Evolutionary conservation across 92 coral and sea anemone genomes (phyloP).

Genomic region (Chrysogorgia sp.): DNA sequence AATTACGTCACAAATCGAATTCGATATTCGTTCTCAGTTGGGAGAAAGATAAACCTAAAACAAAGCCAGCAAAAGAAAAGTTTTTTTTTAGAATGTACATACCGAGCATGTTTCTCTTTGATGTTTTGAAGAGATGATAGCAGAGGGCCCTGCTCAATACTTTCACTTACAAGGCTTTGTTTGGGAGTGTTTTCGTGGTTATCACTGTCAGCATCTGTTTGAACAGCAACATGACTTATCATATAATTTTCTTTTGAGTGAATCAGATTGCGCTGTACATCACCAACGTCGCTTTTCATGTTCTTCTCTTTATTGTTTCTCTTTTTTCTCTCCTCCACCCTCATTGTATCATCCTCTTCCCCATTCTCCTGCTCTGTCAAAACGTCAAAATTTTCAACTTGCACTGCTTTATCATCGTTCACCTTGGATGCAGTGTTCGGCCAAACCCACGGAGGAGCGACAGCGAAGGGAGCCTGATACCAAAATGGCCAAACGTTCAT

Average conservation of each 20-base stretch:
- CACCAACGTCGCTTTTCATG: neutral
- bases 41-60: too few species aligned
- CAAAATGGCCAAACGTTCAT: constrained; percentile 34
- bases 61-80: too few species aligned
- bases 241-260: neutral
- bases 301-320: neutral
- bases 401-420: constrained; percentile 33
- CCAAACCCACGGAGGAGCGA: constrained; percentile 29
- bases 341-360: neutral
- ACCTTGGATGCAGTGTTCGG: constrained; percentile 22
- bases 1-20: too few species aligned
- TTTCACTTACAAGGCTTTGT: neutral
- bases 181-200: neutral
- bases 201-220: constrained; percentile 7
- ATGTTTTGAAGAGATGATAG: neutral
- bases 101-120: constrained; percentile 10
- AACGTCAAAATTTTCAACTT: neutral
- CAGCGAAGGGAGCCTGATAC: constrained; percentile 22
- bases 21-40: too few species aligned
- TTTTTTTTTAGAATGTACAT: too few species aligned
- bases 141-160: neutral
- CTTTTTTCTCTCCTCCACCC: neutral
- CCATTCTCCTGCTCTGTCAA: neutral
- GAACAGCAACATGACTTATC: constrained; percentile 23
- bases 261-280: neutral